Evolutionary conservation across 2,113 vertebrate genomes (phyloP), one percentile per base, ranked within the genome.

Genomic region (Corythoichthys haematopterus): DNA sequence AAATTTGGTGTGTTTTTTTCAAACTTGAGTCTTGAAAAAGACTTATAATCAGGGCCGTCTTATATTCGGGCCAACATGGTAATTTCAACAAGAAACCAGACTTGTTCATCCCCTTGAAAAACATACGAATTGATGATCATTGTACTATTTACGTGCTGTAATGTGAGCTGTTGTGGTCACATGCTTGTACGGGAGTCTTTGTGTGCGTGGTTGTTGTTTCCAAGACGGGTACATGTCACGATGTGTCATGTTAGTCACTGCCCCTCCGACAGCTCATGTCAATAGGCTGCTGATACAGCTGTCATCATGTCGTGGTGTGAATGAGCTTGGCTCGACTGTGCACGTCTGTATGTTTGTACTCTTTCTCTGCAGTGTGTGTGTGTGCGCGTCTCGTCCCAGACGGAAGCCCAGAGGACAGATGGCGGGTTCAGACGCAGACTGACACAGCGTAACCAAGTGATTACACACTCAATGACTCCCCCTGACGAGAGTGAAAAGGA

Each of bases 361-460:
- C 48, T 56, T 10, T 36, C 33, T 14, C 9, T 56, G 20, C 11
- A 20, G 45, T 69, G 70, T 62, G 70, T 56, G 68, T 40, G 69
- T 69, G 68, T 70, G 74, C 68, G 75, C 68, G 61, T 84, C 74
- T 65, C 46, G 76, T 78, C 93, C 93, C 90, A 92, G 93, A 93
- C 92, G 90, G 87, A 81, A 92, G 92, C 92, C 94, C 92, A 90
- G 92, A 92, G 91, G 93, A 95, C 94, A 96, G 95, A 96, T 95
- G 95, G 95, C 90, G 88, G 92, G 93, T 94, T 91, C 92, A 88
- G 91, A 92, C 91, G 91, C 90, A 93, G 92, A 94, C 92, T 93
- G 94, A 95, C 94, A 94, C 91, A 89, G 93, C 93, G 90, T 95
- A 95, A 95, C 95, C 94, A 96, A 94, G 93, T 84, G 94, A 96